A percentile compares a stretch with the other conserved stretches of the same genome.
phyloP scores from a whole-genome alignment of 1,140 invertebrate genomes.

The Phocides pigmalion region DNA sequence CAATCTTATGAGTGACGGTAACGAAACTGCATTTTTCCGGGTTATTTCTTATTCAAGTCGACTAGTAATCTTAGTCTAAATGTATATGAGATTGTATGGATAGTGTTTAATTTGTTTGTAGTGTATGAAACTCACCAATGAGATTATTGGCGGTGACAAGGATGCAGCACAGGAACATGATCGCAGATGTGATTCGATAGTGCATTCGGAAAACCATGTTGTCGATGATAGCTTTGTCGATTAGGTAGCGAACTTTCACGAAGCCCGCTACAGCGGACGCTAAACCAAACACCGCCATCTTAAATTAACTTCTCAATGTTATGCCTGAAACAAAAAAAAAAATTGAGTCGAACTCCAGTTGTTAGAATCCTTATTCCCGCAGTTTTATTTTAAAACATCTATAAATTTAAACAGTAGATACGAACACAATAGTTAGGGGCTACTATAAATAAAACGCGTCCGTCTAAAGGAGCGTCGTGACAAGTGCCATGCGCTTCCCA shows the following conservation, averaged over 20 bases:
- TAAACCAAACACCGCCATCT: constrained; percentile 92
- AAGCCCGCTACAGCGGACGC: constrained; percentile 93
- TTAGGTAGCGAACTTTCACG: constrained; percentile 92
- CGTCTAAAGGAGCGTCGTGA: constrained; percentile 45
- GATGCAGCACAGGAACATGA: constrained; percentile 94
- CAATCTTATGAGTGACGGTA: constrained; percentile 18
- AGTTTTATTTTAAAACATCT: constrained; percentile 26
- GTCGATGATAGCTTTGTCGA: constrained; percentile 94
- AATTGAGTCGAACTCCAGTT: constrained; percentile 8
- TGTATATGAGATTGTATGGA: no score
- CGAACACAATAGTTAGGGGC: constrained; percentile 38
- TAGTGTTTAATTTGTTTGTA: no score
- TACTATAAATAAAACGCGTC: constrained; percentile 58
- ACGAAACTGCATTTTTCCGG: no score
- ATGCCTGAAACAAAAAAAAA: constrained; percentile 70
- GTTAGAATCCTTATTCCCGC: constrained; percentile 6
- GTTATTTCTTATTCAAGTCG: no score
- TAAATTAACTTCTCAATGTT: constrained; percentile 55
- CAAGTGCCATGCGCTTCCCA: constrained; percentile 64
- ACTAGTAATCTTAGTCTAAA: background rate
- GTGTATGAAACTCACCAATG: constrained; percentile 88
- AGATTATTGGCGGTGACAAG: constrained; percentile 95
- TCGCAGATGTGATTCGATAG: constrained; percentile 94
- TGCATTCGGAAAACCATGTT: constrained; percentile 95
- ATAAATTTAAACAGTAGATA: constrained; percentile 38